Evolutionary conservation across 2,113 vertebrate species (phyloP), one percentile per base, ranked within the genome.

Genomic region (Ramphastos sulfuratus): DNA sequence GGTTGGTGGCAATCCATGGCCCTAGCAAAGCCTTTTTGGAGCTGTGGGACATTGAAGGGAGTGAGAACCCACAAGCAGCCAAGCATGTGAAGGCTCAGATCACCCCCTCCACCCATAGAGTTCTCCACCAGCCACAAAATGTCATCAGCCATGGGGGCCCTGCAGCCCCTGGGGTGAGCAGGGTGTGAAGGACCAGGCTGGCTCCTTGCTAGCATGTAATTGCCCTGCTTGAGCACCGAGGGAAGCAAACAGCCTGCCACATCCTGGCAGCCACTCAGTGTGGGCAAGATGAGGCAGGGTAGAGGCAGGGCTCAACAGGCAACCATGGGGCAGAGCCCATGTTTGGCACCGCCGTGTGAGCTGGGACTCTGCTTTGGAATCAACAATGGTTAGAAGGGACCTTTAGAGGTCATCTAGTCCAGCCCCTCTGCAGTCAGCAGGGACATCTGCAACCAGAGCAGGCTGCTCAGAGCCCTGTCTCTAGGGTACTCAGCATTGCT

Each of bases 71-170:
- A 1, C 19, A n/a, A 89, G 58, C 70, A 82, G 50, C 37, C 50
- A 14, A 6, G 61, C 37, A 15, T 3, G 0, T 1, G 6, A 63
- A 37, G 48, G 55, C 50, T 88, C 16, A 2, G 75, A 64, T 10
- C 4, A 1, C 30, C 42, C 55, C 1, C 1, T 31, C 46, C 31
- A n/a, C 15, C 14, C 9, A 0, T 3, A 3, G 6, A 10, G 44
- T 9, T 58, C n/a, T 44, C 17, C 67, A 25, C 44, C 59, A 66
- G 84, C n/a, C 30, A 61, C 50, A 16, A 28, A 55, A 28, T 8
- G 17, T 14, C 54, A 23, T 27, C 19, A 4, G 1, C 8, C 1
- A 2, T 0, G 0, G 21, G 17, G 56, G 16, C 44, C 20, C 19
- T 37, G 64, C 50, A 67, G 65, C 61, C 33, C 56, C 1, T 4